Evolutionary conservation across 2,888 invertebrate species (phyloP).

Genomic region (Epinotia ramella): DNA sequence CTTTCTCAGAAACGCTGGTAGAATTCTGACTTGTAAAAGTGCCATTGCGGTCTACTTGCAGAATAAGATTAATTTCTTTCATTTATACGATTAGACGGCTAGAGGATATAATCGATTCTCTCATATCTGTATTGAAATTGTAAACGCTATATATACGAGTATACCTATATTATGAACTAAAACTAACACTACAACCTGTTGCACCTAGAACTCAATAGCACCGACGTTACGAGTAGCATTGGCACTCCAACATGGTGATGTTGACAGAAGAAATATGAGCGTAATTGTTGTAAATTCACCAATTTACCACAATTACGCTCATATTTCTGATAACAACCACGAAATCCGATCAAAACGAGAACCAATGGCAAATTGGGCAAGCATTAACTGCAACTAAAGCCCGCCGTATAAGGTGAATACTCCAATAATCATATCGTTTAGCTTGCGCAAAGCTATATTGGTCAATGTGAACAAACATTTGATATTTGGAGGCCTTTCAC

Average conservation of each 20-base stretch:
- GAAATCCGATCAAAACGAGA: slow-evolving; percentile 26
- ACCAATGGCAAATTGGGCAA: slow-evolving; percentile 24
- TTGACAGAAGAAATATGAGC: too few relatives aligned
- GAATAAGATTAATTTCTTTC: too few relatives aligned
- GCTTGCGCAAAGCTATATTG: slow-evolving; percentile 40
- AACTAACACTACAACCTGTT: background rate
- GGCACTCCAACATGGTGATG: background rate
- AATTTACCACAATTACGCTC: slow-evolving; percentile 11
- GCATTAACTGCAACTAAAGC: slow-evolving; percentile 8
- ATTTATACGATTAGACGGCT: too few relatives aligned
- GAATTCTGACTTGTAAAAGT: too few relatives aligned
- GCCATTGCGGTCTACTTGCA: too few relatives aligned
- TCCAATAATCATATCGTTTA: slow-evolving; percentile 35
- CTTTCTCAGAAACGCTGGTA: too few relatives aligned
- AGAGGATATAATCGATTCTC: too few relatives aligned
- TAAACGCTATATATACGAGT: too few relatives aligned
- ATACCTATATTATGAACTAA: too few relatives aligned
- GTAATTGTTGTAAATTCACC: background rate
- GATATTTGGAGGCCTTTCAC: slow-evolving; percentile 45
- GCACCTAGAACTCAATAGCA: background rate
- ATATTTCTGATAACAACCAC: slow-evolving; percentile 28
- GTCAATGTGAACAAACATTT: slow-evolving; percentile 43
- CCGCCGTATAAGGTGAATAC: slow-evolving; percentile 39
- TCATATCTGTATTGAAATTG: too few relatives aligned
- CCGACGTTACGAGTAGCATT: background rate